A percentile compares a stretch with the other conserved stretches of the same genome.
Evolutionary conservation across 2,888 invertebrate genomes (phyloP).

Genomic region (Chrysomela aeneicollis): DNA sequence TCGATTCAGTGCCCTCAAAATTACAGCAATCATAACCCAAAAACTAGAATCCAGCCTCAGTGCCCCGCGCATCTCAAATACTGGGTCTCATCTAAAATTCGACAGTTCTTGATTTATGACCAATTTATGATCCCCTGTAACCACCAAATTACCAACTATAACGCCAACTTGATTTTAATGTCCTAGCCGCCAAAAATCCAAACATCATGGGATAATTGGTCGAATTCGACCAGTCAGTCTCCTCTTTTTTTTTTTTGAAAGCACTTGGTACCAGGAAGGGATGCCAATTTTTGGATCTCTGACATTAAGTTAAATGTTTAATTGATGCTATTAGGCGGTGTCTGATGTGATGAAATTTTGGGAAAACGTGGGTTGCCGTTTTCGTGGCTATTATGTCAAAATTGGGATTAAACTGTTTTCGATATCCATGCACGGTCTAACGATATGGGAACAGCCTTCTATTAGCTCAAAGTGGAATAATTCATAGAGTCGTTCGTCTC

Average conservation of each 20-base stretch:
- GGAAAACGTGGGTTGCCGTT: constrained; percentile 6
- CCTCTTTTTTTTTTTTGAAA: neutral
- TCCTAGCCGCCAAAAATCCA: constrained; percentile 25
- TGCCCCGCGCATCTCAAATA: constrained; percentile 2
- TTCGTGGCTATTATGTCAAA: constrained; percentile 24
- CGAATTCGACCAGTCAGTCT: constrained; percentile 18
- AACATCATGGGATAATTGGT: constrained; percentile 28
- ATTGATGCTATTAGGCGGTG: constrained; percentile 37
- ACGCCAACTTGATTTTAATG: constrained; percentile 24
- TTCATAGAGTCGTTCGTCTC: neutral
- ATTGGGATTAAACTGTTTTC: constrained; percentile 17
- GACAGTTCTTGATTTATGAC: constrained; percentile 14
- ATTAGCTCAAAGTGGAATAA: neutral
- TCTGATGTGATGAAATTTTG: constrained; percentile 25
- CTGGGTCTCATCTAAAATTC: neutral
- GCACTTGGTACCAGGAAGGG: constrained; percentile 21
- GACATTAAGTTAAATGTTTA: constrained; percentile 45
- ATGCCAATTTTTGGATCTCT: constrained; percentile 37
- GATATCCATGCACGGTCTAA: constrained; percentile 6
- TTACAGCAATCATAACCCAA: constrained; percentile 13
- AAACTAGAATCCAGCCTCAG: constrained; percentile 7
- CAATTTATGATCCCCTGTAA: constrained; percentile 22
- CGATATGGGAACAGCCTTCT: neutral
- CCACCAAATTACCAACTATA: constrained; percentile 25
- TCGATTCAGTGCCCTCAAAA: neutral